Evolutionary conservation across 2,113 vertebrate genomes (phyloP).

Genomic region (Chiloscyllium plagiosum): DNA sequence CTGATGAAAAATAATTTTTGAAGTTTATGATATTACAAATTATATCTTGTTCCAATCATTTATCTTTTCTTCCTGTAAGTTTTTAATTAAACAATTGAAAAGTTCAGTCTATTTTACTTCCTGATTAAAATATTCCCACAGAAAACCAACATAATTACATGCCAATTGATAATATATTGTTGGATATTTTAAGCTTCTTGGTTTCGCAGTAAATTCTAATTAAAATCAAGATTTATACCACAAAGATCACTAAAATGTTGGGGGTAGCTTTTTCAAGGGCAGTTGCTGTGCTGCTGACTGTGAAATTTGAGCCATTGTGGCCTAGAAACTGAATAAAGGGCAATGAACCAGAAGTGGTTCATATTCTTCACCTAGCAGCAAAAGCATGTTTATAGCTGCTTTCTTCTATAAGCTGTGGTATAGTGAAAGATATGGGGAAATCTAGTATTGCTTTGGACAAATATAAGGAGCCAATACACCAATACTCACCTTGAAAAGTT

Average conservation of each 20-base stretch:
- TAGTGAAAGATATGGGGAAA: background rate
- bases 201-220: background rate
- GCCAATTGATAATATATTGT: background rate
- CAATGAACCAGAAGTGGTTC: background rate
- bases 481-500: background rate
- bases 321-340: background rate
- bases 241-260: background rate
- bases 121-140: too few relatives aligned
- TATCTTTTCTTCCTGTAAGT: too few relatives aligned
- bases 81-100: too few relatives aligned
- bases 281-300: background rate
- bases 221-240: background rate
- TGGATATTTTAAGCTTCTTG: background rate
- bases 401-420: background rate
- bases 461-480: background rate
- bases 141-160: too few relatives aligned
- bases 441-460: background rate
- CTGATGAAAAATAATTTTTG: too few relatives aligned
- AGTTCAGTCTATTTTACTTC: too few relatives aligned
- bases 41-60: too few relatives aligned
- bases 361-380: background rate
- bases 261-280: background rate
- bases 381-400: background rate
- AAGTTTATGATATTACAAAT: too few relatives aligned
- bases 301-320: background rate